Evolutionary conservation across 2,113 vertebrate species (phyloP).

Genomic region (Lampris incognitus): DNA sequence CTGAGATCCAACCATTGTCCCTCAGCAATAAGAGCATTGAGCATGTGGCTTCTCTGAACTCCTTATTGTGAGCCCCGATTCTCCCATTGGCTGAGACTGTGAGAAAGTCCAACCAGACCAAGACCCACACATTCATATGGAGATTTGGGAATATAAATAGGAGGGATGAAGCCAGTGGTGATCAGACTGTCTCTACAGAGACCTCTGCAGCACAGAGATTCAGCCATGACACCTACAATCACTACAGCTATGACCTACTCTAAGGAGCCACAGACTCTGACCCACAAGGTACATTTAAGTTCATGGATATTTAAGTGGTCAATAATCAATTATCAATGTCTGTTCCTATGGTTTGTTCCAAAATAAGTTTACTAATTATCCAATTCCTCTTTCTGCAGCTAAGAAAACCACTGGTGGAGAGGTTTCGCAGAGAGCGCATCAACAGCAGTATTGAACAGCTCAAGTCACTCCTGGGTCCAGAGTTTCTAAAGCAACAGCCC

Average conservation of each 20-base stretch:
- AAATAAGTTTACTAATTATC: constrained; percentile 1
- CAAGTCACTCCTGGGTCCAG: constrained; percentile 50
- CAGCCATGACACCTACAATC: constrained; percentile 48
- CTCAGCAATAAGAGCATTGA: constrained; percentile 12
- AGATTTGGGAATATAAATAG: constrained; percentile 59
- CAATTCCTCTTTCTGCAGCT: constrained; percentile 10
- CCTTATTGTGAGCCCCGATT: constrained; percentile 16
- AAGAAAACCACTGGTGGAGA: constrained; percentile 47
- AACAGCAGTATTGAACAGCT: constrained; percentile 63
- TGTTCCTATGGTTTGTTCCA: not conserved
- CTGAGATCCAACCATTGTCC: constrained; percentile 33
- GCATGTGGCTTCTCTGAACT: not conserved
- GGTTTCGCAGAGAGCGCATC: constrained; percentile 57
- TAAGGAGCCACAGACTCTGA: constrained; percentile 26
- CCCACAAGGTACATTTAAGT: constrained; percentile 45
- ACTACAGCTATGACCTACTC: constrained; percentile 28
- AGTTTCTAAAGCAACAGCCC: constrained; percentile 37
- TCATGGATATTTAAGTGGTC: not conserved
- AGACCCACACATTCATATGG: constrained; percentile 63
- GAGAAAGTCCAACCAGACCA: constrained; percentile 57
- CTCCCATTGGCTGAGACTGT: constrained; percentile 56
- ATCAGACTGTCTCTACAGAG: constrained; percentile 46
- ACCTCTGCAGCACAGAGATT: constrained; percentile 40
- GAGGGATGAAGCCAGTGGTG: constrained; percentile 32
- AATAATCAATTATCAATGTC: not conserved